phyloP scores from a whole-genome alignment of 2,797 vertebrate genomes.

The Tenualosa ilisha region DNA sequence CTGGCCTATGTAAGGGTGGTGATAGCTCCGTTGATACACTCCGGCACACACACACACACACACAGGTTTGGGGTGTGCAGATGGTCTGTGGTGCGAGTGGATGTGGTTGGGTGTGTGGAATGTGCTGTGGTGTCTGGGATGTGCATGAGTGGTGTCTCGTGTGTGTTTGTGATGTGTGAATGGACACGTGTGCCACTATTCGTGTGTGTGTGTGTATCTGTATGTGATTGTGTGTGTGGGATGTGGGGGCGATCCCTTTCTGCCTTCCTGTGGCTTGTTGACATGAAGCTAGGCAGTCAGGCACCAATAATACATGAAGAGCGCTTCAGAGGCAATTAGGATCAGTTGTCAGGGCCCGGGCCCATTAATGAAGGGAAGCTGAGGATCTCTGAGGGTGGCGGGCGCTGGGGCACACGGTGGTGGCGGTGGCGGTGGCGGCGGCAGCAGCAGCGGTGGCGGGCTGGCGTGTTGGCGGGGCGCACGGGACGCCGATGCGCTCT shows the following conservation, averaged over 20 bases:
- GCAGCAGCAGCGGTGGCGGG: conserved; percentile 52
- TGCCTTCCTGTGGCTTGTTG: conserved; percentile 84
- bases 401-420: background rate
- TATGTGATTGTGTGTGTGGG: conserved; percentile 42
- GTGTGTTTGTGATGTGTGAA: background rate
- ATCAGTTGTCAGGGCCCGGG: conserved; percentile 92
- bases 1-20: background rate
- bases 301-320: conserved; percentile 98
- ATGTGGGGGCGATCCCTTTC: conserved; percentile 74
- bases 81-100: background rate
- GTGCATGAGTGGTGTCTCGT: background rate
- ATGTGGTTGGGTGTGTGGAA: background rate
- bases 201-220: background rate
- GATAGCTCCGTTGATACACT: background rate
- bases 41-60: background rate
- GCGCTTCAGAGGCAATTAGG: conserved; percentile 97
- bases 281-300: conserved; percentile 91
- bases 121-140: conserved; percentile 9
- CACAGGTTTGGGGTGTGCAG: background rate
- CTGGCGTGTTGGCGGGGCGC: conserved; percentile 53
- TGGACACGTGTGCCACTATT: background rate
- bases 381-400: conserved; percentile 79
- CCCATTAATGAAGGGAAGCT: conserved; percentile 92
- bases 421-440: too few species aligned
- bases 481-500: conserved; percentile 88